Base-by-base conservation (phyloP, 2,113 vertebrate genomes). In the Pteronura brasiliensis region DNA sequence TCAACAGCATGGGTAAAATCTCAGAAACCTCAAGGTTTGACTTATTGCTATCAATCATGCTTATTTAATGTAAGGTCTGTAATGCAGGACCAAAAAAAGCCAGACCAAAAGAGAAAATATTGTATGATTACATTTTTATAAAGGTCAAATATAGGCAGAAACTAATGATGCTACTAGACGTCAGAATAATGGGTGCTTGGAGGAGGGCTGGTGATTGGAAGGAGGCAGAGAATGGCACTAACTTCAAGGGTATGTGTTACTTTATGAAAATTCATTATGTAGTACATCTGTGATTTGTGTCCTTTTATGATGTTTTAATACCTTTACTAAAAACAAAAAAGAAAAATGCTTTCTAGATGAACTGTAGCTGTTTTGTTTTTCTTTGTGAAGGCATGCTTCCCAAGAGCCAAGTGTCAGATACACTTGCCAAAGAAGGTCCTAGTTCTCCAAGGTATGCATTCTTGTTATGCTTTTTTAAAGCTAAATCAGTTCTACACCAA, bases 401-500 rank as follows among this genome's bases (percentile, higher is more conserved):
- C 79, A 97, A 98, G 96, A 98, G 96, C 95, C 97, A 97, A 81
- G 42, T 77, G 59, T 49, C 95, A 86, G 44, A 89, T 91, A 15
- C 69, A 69, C 79, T 95, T 98, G 57, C 89, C 96, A 98, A 92
- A 98, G 98, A 98, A 96, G 77, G 88, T 36, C 95, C 95, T 92
- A 65, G 85, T 96, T 96, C 95, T 94, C 99, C 98, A 0, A 99
- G 98, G 99, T 99, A 98, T 85, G 85, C 12, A n/a, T 49, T 47
- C 67, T 71, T 96, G n/a, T 82, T 97, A 83, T 94, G 61, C 77
- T 90, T 93, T 63, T 97, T 49, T 15, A 65, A 80, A 96, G 17
- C 13, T 83, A 90, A 93, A 79, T 84, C 7, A 72, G 31, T 93
- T 90, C 52, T 72, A n/a, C 0, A 42, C 25, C 76, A 79, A 81